phyloP scores from a whole-genome alignment of 92 coral and sea anemone genomes.

The Porites cylindrica region DNA sequence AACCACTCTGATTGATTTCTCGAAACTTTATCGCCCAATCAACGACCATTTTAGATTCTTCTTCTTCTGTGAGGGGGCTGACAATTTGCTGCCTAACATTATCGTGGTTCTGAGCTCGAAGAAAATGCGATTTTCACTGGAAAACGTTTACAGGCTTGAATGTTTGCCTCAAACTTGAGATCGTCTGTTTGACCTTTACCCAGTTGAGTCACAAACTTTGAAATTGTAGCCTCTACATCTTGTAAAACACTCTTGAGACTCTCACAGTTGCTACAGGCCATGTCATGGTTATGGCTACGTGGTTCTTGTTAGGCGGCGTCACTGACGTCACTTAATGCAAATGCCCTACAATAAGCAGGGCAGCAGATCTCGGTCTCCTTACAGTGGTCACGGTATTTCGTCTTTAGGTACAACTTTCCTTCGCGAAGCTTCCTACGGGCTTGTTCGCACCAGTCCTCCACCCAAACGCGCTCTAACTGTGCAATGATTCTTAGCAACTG shows the following conservation, averaged over 20 bases:
- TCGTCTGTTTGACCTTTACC: constrained; percentile 19
- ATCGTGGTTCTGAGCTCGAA: constrained; percentile 67
- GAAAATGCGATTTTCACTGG: constrained; percentile 60
- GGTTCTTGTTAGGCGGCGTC: constrained; percentile 20
- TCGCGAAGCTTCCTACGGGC: constrained; percentile 27
- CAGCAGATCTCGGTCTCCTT: constrained; percentile 47
- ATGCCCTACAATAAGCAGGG: constrained; percentile 59
- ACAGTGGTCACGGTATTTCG: constrained; percentile 63
- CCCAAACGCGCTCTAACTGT: constrained; percentile 60
- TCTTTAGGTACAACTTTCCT: constrained; percentile 57
- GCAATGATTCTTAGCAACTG: constrained; percentile 42
- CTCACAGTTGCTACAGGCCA: constrained; percentile 25
- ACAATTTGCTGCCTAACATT: constrained; percentile 39
- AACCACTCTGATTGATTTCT: constrained; percentile 69
- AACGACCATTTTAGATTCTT: constrained; percentile 44
- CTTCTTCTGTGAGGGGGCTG: constrained; percentile 36
- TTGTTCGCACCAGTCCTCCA: constrained; percentile 44
- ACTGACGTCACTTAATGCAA: constrained; percentile 46
- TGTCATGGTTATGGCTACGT: constrained; percentile 34
- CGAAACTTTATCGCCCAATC: constrained; percentile 76
- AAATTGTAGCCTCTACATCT: constrained; percentile 19
- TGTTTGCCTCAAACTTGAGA: constrained; percentile 43
- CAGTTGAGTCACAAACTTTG: constrained; percentile 7
- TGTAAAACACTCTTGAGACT: constrained; percentile 8
- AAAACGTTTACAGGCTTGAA: constrained; percentile 44